Evolutionary conservation across 2,113 vertebrate species (phyloP), one percentile per base, ranked within the genome.

Genomic region (Gopherus flavomarginatus): DNA sequence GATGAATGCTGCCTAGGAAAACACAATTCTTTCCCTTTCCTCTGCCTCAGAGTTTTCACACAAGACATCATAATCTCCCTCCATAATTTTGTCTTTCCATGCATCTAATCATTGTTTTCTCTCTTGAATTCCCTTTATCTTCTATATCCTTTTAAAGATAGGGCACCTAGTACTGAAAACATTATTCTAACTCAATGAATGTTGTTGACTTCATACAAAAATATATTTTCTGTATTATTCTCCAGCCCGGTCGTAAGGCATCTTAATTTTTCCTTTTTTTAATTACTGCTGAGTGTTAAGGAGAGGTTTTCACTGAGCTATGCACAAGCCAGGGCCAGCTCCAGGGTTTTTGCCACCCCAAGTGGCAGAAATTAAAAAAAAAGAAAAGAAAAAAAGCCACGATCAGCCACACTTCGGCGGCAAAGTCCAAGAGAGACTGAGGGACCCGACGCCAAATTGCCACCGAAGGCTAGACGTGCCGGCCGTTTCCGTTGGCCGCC

Each of bases 111-210:
- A 90, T 89, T 90, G 47, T 62, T 96, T 96, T 90, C 42, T 9
- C 10, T 94, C 95, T 96, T 81, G 93, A 89, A 86, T 3, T 13
- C 16, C 94, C 78, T 62, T 92, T 93, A 77, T 94, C 49, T 95
- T 94, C 17, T 19, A 53, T 19, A 77, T 69, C 4, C 44, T 96
- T 95, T 89, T 95, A 87, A 89, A 93, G 85, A 5, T 89, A 49
- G 35, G 29, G n/a, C 11, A 80, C 83, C 47, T 22, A 82, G 31
- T 90, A 85, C 8, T 24, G 83, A 87, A 79, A 82, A 79, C 59
- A 69, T 94, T 89, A 91, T 86, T 85, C 47, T 44, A 69, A 42
- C 22, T 47, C 42, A 42, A 83, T 57, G 62, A 81, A 92, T 81
- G 24, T 2, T 81, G 57, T 44, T 79, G 12, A 52, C 80, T 89